A percentile compares a stretch with the other conserved stretches of the same genome.
These are phyloP conservation scores for Pterocles orientalis DNA, from an alignment of 2,113 vertebrate species.

Conservation along the genomic window DNA sequence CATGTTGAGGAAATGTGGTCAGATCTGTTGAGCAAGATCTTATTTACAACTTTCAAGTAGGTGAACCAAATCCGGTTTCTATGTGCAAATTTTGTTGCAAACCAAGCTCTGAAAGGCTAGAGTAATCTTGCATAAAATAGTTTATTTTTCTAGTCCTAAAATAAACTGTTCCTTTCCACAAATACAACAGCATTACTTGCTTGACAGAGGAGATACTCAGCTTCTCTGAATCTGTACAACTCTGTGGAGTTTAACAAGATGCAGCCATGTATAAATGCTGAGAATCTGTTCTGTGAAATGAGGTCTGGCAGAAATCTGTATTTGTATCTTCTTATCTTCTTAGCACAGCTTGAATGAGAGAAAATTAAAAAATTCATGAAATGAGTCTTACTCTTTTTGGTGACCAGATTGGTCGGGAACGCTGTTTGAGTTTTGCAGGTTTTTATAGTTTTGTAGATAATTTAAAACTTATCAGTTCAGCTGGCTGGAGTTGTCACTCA, in stretches of 20 bases:
- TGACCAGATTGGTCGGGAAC: background rate
- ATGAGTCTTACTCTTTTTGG: background rate
- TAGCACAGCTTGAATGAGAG: slow-evolving; percentile 1
- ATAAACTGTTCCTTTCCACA: slow-evolving; percentile 7
- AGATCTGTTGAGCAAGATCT: background rate
- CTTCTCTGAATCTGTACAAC: background rate
- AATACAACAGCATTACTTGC: background rate
- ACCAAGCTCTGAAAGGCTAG: background rate
- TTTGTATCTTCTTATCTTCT: slow-evolving; percentile 29
- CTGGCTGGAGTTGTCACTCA: background rate
- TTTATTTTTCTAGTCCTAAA: background rate
- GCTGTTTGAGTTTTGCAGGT: background rate
- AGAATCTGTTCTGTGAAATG: slow-evolving; percentile 1
- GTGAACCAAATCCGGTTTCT: background rate
- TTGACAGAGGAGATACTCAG: background rate
- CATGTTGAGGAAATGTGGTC: background rate
- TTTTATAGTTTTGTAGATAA: background rate
- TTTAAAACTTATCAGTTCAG: background rate
- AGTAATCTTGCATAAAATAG: background rate
- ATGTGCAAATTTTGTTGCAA: background rate
- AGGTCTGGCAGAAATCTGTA: slow-evolving; percentile 29
- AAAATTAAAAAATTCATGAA: slow-evolving; percentile 30
- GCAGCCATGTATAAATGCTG: background rate
- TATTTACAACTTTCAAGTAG: background rate
- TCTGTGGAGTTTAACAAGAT: slow-evolving; percentile 19